Evolutionary conservation across 2,113 vertebrate genomes (phyloP), one percentile per base, ranked within the genome.

Genomic region (Pteropus alecto): DNA sequence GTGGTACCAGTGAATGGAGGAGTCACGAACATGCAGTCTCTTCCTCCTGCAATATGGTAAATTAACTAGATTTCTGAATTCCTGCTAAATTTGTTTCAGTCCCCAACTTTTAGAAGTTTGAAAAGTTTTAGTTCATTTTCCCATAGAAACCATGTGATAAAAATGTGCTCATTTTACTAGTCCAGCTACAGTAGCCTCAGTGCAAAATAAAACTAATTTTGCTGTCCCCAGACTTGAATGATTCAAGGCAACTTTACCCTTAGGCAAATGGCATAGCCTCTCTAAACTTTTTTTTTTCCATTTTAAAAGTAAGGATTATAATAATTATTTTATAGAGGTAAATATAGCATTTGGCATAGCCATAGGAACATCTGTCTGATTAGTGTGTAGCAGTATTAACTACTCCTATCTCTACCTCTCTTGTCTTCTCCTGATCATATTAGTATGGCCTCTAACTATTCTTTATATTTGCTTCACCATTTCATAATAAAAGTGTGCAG

Each of bases 1-100:
- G 97, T 99, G 35, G 99, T 99, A 54, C 99, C 99, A 5, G 99
- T 99, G 12, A 99, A 99, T 65, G 99, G 99, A 86, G 99, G 99
- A 38, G 99, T 99, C 96, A 99, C 98, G 88, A 98, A 97, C 97
- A 99, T 99, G 99, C 99, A 99, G 48, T 99, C 99, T 21, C 98
- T 99, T 92, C 99, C 99, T 46, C 98, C 97, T 97, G 99, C 99
- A 97, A 97, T 99, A 97, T 99, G 99, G 99, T 99, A 98, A 98
- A 96, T 82, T 56, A 63, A 78, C 33, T 48, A 5, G n/a, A 65
- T 70, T 93, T 87, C 56, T 89, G 51, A 86, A 56, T 87, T 96
- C 43, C 41, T 51, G 24, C 35, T 94, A 10, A 16, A 60, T 90
- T 81, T 95, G 3, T 86, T 81, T 12, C 5, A 81, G 19, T 35